Conservation (phyloP, 2,113 vertebrate species). For the Charadrius vociferus region DNA sequence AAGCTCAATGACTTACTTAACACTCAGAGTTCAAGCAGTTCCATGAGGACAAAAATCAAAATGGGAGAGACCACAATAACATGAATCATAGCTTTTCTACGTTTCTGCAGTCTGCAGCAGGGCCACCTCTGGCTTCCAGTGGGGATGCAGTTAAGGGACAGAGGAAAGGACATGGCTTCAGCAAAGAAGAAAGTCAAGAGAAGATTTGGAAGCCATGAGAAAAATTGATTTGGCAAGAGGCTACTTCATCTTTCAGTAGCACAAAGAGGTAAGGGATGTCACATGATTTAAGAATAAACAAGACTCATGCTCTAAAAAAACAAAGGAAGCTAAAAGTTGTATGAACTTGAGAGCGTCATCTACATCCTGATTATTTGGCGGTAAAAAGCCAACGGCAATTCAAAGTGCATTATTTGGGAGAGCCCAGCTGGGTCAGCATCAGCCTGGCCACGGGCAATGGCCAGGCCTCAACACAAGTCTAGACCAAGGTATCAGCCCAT, state of each 20-base stretch:
- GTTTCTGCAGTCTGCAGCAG: neutral
- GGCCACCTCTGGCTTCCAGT: neutral
- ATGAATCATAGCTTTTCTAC: neutral
- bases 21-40: neutral
- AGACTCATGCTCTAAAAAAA: neutral
- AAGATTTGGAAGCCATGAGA: neutral
- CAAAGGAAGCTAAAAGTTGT: neutral
- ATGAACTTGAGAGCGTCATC: neutral
- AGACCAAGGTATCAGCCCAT: neutral
- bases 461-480: neutral
- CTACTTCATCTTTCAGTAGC: neutral
- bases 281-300: neutral
- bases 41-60: neutral
- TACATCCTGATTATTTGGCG: neutral
- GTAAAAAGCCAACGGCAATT: conserved; percentile 2
- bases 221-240: neutral
- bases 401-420: conserved; percentile 42
- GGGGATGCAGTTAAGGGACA: neutral
- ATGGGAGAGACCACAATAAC: neutral
- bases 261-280: neutral
- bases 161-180: neutral
- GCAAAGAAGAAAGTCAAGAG: neutral
- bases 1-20: neutral
- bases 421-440: conserved; percentile 16
- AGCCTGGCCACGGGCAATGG: neutral